phyloP scores from a whole-genome alignment of 2,797 vertebrate species.

The Silurus aristotelis region DNA sequence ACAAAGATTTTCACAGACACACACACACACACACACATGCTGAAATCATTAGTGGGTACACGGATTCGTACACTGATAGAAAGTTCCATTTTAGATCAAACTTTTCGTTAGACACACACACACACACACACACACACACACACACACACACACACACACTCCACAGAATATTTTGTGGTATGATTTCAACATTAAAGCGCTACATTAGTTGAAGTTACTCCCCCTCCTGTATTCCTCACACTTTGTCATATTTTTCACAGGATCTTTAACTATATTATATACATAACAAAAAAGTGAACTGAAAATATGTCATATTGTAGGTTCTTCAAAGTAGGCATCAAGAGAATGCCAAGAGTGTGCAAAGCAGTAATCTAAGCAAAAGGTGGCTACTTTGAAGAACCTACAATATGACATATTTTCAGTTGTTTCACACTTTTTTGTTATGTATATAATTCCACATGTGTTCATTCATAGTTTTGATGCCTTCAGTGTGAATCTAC shows the following conservation, averaged over 20 bases:
- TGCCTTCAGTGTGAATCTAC: no score
- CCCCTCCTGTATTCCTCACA: background rate
- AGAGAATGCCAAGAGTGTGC: no score
- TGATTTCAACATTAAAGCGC: background rate
- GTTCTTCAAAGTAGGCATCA: no score
- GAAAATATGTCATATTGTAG: no score
- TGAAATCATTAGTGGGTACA: constrained; percentile 31
- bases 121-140: background rate
- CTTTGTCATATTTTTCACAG: background rate
- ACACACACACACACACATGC: constrained; percentile 22
- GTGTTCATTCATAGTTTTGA: no score
- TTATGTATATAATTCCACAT: no score
- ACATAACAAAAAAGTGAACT: no score
- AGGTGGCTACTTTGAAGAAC: no score
- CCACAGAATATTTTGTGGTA: background rate
- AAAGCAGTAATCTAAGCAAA: no score
- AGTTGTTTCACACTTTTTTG: no score
- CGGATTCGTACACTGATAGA: background rate
- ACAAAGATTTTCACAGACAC: background rate
- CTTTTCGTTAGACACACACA: background rate
- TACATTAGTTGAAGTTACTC: background rate
- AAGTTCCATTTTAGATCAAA: constrained; percentile 16
- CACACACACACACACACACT: background rate
- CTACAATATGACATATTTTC: no score
- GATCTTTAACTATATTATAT: background rate